Evolutionary conservation across 2,888 invertebrate genomes (phyloP).

Genomic region (Antitype chi): DNA sequence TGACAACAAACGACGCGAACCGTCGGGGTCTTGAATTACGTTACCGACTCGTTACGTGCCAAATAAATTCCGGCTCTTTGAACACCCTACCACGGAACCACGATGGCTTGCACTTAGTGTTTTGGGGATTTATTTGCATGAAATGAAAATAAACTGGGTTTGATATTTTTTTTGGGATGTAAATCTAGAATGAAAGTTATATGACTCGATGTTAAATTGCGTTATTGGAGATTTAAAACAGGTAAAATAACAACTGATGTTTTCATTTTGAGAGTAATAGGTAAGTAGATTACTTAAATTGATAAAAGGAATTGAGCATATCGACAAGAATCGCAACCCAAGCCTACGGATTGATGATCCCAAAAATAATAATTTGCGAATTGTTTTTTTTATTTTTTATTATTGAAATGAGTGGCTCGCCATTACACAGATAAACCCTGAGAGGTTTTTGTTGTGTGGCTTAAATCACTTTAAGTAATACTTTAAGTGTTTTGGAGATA

Average conservation of each 20-base stretch:
- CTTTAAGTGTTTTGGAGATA: too few relatives aligned
- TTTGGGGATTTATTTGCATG: constrained; percentile 25
- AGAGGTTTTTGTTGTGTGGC: too few relatives aligned
- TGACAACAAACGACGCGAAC: constrained; percentile 63
- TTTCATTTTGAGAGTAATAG: background rate
- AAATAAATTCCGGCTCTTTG: constrained; percentile 67
- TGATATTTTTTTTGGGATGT: background rate
- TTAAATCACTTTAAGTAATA: too few relatives aligned
- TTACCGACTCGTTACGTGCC: constrained; percentile 67
- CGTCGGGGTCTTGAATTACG: constrained; percentile 66
- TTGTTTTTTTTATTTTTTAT: too few relatives aligned
- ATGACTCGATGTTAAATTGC: background rate
- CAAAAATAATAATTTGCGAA: background rate
- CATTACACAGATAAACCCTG: too few relatives aligned
- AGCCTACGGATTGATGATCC: background rate
- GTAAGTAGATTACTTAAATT: too few relatives aligned
- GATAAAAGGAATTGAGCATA: background rate
- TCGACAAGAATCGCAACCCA: background rate
- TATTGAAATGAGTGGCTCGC: too few relatives aligned
- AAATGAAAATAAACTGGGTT: background rate
- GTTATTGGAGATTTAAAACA: background rate
- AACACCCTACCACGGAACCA: constrained; percentile 59
- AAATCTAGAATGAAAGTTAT: background rate
- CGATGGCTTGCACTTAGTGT: constrained; percentile 32
- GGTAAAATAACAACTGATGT: background rate